Percentiles rank a stretch among this genome's conserved stretches.
These are phyloP conservation scores for Thera britannica DNA, from an alignment of 2,888 invertebrate species.

Conservation along the genomic window DNA sequence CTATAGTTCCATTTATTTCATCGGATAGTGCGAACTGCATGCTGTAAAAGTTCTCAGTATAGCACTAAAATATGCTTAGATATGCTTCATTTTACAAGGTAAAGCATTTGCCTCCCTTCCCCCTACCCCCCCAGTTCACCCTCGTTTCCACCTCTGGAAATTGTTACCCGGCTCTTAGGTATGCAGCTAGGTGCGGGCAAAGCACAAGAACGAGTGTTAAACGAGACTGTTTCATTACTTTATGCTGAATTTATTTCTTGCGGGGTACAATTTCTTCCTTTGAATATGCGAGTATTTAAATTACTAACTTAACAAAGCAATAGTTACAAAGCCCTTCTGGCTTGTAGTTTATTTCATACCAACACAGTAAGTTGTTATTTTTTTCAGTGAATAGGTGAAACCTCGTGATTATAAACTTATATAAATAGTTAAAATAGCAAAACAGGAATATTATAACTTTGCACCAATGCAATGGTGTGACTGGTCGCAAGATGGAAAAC, in stretches of 20 bases:
- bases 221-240: slow-evolving; percentile 52
- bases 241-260: slow-evolving; percentile 44
- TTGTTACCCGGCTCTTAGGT: slow-evolving; percentile 59
- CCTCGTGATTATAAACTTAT: too few relatives aligned
- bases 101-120: slow-evolving; percentile 55
- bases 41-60: slow-evolving; percentile 30
- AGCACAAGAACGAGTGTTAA: slow-evolving; percentile 55
- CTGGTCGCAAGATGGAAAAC: too few relatives aligned
- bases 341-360: background rate
- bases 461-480: too few relatives aligned
- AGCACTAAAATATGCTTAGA: slow-evolving; percentile 47
- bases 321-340: background rate
- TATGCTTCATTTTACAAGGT: slow-evolving; percentile 53
- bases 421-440: too few relatives aligned
- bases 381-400: background rate
- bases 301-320: slow-evolving; percentile 6
- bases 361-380: background rate
- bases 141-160: slow-evolving; percentile 64
- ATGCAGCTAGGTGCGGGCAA: slow-evolving; percentile 47
- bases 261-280: slow-evolving; percentile 26
- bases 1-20: background rate
- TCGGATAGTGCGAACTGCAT: slow-evolving; percentile 5
- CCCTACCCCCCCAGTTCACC: slow-evolving; percentile 45
- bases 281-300: slow-evolving; percentile 11
- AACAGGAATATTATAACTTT: too few relatives aligned